Conservation (phyloP, 2,888 invertebrate species). For the Drosophila tripunctata region DNA sequence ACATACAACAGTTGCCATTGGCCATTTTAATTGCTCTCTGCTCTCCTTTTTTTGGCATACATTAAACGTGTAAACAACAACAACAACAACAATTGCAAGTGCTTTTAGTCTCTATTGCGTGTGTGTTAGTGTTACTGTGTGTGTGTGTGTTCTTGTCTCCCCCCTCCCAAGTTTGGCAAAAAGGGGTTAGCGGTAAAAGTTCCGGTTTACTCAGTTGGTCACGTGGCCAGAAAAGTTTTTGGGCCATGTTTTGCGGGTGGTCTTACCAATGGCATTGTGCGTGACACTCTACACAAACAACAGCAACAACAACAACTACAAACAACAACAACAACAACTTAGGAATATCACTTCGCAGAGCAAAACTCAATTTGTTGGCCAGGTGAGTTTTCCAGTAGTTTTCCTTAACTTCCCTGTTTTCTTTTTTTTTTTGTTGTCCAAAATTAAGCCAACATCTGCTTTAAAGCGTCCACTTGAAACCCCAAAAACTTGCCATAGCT, state of each 20-base stretch:
- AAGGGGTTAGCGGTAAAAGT: conserved; percentile 12
- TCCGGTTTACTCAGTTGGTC: conserved; percentile 56
- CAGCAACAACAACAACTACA: conserved; percentile 14
- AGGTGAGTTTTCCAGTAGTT: conserved; percentile 56
- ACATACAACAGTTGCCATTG: conserved; percentile 13
- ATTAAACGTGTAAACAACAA: conserved; percentile 49
- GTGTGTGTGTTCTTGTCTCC: conserved; percentile 18
- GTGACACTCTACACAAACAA: conserved; percentile 62
- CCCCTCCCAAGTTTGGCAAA: background rate
- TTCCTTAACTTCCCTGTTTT: too few relatives aligned
- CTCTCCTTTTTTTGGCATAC: conserved; percentile 54
- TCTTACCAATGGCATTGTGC: conserved; percentile 53
- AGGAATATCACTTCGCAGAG: conserved; percentile 56
- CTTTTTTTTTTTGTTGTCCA: too few relatives aligned
- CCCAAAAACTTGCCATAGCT: conserved; percentile 24
- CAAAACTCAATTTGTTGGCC: conserved; percentile 55
- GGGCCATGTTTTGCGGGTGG: conserved; percentile 50
- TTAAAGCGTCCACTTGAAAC: conserved; percentile 25
- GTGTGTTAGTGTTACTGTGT: conserved; percentile 28
- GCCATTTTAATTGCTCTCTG: conserved; percentile 62
- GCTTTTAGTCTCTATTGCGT: conserved; percentile 21
- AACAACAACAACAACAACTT: conserved; percentile 25
- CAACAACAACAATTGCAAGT: conserved; percentile 35
- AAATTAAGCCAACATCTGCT: conserved; percentile 12
- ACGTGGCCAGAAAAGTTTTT: conserved; percentile 70